A percentile compares a stretch with the other conserved stretches of the same genome.
These are phyloP conservation scores for Junco hyemalis DNA, from an alignment of 2,113 vertebrate genomes.

Conservation along the genomic window DNA sequence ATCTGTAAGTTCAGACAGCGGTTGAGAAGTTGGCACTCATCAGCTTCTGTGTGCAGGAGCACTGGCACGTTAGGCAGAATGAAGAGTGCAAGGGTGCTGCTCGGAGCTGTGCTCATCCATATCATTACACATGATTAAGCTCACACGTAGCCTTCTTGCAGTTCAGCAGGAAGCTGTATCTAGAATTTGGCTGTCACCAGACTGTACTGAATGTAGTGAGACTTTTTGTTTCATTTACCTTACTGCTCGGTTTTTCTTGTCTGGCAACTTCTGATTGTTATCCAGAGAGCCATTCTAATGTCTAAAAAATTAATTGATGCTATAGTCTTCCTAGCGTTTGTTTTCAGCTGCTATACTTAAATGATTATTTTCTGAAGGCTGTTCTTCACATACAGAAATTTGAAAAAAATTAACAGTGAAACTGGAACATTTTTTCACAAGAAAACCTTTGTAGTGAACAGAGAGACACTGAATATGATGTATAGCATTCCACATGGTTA, in stretches of 20 bases:
- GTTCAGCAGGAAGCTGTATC: background rate
- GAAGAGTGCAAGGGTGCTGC: background rate
- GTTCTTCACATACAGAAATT: background rate
- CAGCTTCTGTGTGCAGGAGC: background rate
- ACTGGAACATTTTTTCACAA: background rate
- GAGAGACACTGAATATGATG: background rate
- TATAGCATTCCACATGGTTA: background rate
- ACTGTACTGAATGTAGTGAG: background rate
- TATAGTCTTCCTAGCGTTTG: background rate
- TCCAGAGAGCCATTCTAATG: background rate
- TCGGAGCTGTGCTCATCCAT: background rate
- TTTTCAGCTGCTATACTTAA: background rate
- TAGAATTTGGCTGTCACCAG: background rate
- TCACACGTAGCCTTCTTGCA: background rate
- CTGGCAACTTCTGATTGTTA: background rate
- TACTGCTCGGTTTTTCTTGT: background rate
- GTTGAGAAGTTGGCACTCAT: background rate
- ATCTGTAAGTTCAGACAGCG: background rate
- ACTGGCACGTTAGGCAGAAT: background rate
- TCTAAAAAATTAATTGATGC: conserved; percentile 1
- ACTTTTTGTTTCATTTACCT: background rate
- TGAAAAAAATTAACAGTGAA: background rate
- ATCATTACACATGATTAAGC: background rate
- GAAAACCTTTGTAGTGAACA: background rate
- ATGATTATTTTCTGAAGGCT: background rate